These are phyloP conservation scores for Epinephelus fuscoguttatus DNA, from an alignment of 2,113 vertebrate genomes.

Conservation along the genomic window DNA sequence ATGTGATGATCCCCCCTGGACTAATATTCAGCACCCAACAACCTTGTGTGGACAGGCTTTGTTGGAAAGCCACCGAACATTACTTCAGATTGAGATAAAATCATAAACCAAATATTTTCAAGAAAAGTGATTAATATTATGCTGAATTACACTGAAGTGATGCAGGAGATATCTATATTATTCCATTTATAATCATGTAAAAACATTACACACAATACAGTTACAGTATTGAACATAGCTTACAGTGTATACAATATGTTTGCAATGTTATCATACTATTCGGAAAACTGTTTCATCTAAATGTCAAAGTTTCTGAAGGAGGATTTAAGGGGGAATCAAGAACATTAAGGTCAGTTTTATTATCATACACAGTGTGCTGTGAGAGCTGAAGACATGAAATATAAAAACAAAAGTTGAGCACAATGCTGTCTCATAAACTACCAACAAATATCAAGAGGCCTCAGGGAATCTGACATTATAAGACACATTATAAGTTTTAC, in stretches of 20 bases:
- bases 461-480: neutral
- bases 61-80: neutral
- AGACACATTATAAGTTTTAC: neutral
- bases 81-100: neutral
- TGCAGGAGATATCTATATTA: neutral
- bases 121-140: neutral
- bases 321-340: neutral
- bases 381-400: neutral
- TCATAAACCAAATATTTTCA: neutral
- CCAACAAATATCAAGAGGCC: neutral
- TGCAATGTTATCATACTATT: neutral
- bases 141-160: neutral
- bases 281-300: neutral
- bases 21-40: neutral
- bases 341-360: neutral
- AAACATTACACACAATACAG: neutral
- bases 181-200: neutral
- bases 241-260: neutral
- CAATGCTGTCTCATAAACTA: neutral
- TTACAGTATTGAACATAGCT: neutral
- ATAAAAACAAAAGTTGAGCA: neutral
- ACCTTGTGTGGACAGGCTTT: neutral
- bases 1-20: neutral
- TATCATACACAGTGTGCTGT: too few relatives aligned
- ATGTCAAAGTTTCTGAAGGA: neutral